Percentiles rank a stretch among this genome's conserved stretches.
Evolutionary conservation across 2,113 vertebrate genomes (phyloP).

Genomic region (Heterochromis multidens): DNA sequence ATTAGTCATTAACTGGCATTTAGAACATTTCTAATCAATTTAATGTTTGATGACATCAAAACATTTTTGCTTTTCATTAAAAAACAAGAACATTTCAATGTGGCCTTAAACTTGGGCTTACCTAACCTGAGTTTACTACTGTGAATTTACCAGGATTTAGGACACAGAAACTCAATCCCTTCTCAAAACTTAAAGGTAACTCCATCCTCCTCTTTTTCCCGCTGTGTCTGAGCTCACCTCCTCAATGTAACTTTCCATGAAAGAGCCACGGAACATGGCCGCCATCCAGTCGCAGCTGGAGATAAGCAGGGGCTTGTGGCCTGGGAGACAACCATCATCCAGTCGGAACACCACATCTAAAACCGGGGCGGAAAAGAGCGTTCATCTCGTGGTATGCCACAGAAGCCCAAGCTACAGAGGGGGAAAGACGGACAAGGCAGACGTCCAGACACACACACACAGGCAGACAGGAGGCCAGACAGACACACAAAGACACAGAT

Average conservation of each 20-base stretch:
- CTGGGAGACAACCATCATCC: constrained; percentile 83
- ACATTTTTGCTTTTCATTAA: not conserved
- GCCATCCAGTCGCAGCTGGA: constrained; percentile 93
- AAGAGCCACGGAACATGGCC: constrained; percentile 89
- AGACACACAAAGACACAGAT: constrained; percentile 64
- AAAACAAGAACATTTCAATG: not conserved
- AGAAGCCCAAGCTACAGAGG: constrained; percentile 79
- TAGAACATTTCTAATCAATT: not conserved
- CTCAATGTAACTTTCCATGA: constrained; percentile 84
- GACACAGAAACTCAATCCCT: not conserved
- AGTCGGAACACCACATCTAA: constrained; percentile 87
- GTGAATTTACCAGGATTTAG: not conserved
- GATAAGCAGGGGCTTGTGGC: constrained; percentile 88
- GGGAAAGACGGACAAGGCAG: constrained; percentile 73
- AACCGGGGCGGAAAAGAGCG: constrained; percentile 81
- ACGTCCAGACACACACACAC: constrained; percentile 51
- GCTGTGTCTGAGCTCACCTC: constrained; percentile 74
- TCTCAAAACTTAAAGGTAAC: not conserved
- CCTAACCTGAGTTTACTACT: not conserved
- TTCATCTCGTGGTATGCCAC: constrained; percentile 81
- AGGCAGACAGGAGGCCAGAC: constrained; percentile 52
- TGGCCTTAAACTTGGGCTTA: not conserved
- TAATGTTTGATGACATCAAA: not conserved
- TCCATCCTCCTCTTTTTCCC: not conserved
- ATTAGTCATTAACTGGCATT: not conserved